Evolutionary conservation across 2,113 vertebrate genomes (phyloP).

Genomic region (Numenius arquata): DNA sequence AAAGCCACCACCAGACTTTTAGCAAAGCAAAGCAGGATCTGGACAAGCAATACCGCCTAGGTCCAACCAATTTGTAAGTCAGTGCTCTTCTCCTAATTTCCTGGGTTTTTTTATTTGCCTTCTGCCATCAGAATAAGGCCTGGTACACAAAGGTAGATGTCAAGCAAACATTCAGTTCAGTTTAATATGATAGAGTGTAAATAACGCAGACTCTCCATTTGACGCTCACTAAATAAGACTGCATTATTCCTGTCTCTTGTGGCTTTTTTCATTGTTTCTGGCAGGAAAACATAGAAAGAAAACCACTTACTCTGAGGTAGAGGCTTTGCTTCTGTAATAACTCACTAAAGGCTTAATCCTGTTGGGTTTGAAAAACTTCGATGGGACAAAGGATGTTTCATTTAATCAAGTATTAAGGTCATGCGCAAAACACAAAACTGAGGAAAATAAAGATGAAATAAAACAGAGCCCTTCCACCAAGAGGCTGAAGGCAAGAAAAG

Average conservation of each 20-base stretch:
- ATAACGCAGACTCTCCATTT: conserved; percentile 32
- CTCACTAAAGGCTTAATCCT: conserved; percentile 14
- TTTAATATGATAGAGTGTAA: conserved; percentile 60
- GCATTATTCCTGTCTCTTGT: conserved; percentile 25
- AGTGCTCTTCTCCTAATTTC: conserved; percentile 45
- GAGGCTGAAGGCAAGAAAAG: not conserved
- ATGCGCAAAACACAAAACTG: not conserved
- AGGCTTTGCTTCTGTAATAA: conserved; percentile 13
- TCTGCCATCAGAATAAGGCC: conserved; percentile 31
- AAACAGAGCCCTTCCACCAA: not conserved
- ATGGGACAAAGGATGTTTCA: not conserved
- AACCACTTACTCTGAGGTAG: not conserved
- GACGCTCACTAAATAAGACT: conserved; percentile 22
- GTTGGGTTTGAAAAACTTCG: not conserved
- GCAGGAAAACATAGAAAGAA: not conserved
- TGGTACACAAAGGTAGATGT: conserved; percentile 60
- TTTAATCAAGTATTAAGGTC: conserved; percentile 28
- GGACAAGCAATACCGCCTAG: not conserved
- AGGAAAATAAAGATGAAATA: not conserved
- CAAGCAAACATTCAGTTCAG: conserved; percentile 57
- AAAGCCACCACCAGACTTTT: not conserved
- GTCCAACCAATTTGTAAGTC: not conserved
- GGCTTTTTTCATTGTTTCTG: conserved; percentile 24
- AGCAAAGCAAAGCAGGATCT: not conserved
- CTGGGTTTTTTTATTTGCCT: not conserved